A percentile compares a stretch with the other conserved stretches of the same genome.
Conservation (phyloP, 1,140 invertebrate species). For the Rhopalosiphum maidis region DNA sequence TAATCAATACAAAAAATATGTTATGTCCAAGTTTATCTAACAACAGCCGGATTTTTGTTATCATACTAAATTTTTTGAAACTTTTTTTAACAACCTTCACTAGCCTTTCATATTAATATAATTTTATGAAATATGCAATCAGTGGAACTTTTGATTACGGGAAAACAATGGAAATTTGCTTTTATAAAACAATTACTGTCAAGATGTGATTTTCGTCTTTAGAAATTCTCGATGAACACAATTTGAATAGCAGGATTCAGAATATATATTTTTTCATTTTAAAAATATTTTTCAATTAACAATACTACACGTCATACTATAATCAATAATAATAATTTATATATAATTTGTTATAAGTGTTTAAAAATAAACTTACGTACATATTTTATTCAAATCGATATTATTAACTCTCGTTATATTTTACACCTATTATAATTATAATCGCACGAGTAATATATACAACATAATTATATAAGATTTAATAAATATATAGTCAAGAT, state of each 20-base stretch:
- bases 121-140: background rate
- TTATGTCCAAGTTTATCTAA: background rate
- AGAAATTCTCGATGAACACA: background rate
- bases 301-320: background rate
- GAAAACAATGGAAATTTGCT: background rate
- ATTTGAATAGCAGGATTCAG: background rate
- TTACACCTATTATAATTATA: background rate
- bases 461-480: background rate
- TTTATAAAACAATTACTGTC: background rate
- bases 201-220: background rate
- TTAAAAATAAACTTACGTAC: background rate
- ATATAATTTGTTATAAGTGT: background rate
- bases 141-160: background rate
- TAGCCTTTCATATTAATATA: background rate
- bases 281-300: background rate
- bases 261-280: background rate
- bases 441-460: background rate
- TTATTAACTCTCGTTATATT: background rate
- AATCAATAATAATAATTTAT: background rate
- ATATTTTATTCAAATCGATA: background rate
- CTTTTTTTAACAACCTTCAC: background rate
- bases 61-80: background rate
- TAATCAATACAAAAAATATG: too few relatives aligned
- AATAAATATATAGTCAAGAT: background rate
- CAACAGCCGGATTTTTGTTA: background rate